These are phyloP conservation scores for Porites australiensis DNA, from an alignment of 64 coral and sea anemone species.

Conservation along the genomic window DNA sequence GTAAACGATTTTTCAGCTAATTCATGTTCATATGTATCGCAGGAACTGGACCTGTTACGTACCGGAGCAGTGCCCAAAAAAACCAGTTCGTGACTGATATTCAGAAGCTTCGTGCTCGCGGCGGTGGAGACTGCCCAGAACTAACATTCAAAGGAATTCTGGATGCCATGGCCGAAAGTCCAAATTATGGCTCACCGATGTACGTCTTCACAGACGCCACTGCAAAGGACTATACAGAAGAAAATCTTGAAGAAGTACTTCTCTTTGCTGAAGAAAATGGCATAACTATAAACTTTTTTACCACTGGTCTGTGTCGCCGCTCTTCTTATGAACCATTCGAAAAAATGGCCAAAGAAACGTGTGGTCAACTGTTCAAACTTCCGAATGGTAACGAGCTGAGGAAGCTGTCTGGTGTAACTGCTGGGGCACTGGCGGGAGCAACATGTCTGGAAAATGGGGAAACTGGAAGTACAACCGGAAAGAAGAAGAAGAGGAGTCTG, in stretches of 20 bases:
- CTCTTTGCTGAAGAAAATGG: not conserved
- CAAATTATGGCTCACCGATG: conserved; percentile 48
- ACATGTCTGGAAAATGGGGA: not conserved
- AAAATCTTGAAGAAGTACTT: not conserved
- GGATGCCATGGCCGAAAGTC: not conserved
- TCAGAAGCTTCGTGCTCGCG: not conserved
- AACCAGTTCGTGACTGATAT: conserved; percentile 17
- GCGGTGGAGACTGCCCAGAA: conserved; percentile 68
- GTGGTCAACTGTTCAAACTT: conserved; percentile 73
- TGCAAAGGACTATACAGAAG: conserved; percentile 8
- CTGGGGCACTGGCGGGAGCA: conserved; percentile 17
- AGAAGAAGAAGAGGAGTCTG: conserved; percentile 18
- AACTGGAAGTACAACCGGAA: not conserved
- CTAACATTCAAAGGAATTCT: conserved; percentile 65
- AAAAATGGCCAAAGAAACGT: conserved; percentile 50
- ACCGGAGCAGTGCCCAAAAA: not conserved
- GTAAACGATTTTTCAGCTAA: no score
- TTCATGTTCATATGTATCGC: no score
- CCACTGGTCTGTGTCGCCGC: not conserved
- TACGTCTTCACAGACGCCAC: conserved; percentile 71
- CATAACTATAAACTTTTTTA: conserved; percentile 67
- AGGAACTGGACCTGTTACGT: conserved; percentile 54
- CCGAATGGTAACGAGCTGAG: conserved; percentile 7
- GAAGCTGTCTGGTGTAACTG: conserved; percentile 25
- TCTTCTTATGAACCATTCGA: conserved; percentile 55